phyloP scores from a whole-genome alignment of 2,113 vertebrate genomes.

The Pituophis catenifer region DNA sequence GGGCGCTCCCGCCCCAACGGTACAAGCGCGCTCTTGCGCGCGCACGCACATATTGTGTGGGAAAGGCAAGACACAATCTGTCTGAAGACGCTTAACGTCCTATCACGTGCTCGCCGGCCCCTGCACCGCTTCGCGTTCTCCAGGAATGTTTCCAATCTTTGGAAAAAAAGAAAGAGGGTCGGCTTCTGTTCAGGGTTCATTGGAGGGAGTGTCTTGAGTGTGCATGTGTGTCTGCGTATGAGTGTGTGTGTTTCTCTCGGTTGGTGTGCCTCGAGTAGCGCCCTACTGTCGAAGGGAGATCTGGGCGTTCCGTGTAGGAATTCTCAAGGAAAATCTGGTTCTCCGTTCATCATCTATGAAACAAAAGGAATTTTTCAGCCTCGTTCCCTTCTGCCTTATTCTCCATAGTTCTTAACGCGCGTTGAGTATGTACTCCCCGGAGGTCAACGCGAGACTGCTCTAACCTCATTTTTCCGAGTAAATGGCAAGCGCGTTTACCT shows the following conservation, averaged over 20 bases:
- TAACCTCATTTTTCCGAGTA: background rate
- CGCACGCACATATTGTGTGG: background rate
- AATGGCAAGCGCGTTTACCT: background rate
- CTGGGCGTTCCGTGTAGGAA: background rate
- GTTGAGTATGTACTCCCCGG: background rate
- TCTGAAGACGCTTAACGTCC: background rate
- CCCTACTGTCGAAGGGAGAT: background rate
- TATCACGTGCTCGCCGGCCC: background rate
- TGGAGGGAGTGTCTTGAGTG: background rate
- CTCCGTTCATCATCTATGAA: background rate
- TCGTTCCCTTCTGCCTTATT: background rate
- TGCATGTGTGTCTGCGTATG: background rate
- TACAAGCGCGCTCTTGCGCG: background rate
- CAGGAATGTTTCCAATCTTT: conserved; percentile 38
- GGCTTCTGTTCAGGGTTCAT: conserved; percentile 8
- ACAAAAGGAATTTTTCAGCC: background rate
- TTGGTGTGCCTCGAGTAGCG: background rate
- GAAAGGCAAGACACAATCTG: background rate
- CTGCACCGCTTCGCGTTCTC: background rate
- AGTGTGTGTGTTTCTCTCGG: no score
- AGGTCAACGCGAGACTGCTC: background rate
- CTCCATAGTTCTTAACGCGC: background rate
- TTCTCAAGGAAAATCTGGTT: background rate
- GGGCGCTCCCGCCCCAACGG: background rate
- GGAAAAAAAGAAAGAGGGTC: conserved; percentile 7